Evolutionary conservation across 2,888 invertebrate genomes (phyloP), one percentile per base, ranked within the genome.

Genomic region (Aphodius sticticus): DNA sequence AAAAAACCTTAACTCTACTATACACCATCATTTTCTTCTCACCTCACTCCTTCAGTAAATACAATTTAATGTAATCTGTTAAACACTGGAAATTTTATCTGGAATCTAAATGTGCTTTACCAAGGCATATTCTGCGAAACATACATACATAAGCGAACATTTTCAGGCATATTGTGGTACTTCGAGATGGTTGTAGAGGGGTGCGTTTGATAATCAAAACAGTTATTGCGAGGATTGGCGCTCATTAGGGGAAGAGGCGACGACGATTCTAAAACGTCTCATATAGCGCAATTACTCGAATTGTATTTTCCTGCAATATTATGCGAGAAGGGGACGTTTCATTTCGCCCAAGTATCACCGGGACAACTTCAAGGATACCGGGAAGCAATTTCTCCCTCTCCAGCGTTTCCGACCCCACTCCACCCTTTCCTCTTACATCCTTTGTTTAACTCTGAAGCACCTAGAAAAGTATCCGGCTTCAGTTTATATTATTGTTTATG

Each of bases 191-290:
- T 26, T 26, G 26, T 26, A 1, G 6, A 12, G 6, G 53, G 53
- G 53, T 53, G 53, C 53, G 53, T 53, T 53, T 53, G 53, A 53
- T 53, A 53, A 53, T 53, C 53, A 53, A 53, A 53, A 53, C 53
- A 53, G 53, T 12, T 53, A 53, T 53, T 53, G 53, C 53, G 53
- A 53, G 53, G 53, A 53, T 53, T 53, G 53, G 53, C 12, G 53
- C 53, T 53, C 53, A 53, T 9, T 53, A 53, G 53, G 53, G 53
- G 12, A 53, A 53, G 53, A 53, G 7, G 12, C 53, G 53, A 53
- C 53, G 53, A 53, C 53, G 53, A 53, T 53, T 53, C 53, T 53
- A 53, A 53, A 53, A 53, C 12, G 53, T 53, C 53, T 53, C 7
- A 53, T 53, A 53, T 53, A 53, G 53, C 53, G 12, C 53, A 53